Percentiles rank a stretch among this genome's conserved stretches.
Evolutionary conservation across 2,797 vertebrate species (phyloP).

Genomic region (Enteromius fasciolatus): DNA sequence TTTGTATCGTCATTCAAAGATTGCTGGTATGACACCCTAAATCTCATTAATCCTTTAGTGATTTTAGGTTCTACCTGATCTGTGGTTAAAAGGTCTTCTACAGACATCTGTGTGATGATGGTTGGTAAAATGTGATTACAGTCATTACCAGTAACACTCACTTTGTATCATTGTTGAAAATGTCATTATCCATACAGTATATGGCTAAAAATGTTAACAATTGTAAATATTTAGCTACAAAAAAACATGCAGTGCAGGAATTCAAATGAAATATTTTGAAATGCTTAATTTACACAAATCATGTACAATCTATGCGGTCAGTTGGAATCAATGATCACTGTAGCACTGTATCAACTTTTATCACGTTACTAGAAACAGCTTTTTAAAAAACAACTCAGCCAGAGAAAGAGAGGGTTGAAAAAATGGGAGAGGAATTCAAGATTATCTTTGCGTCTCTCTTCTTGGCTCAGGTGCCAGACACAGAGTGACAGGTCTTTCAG

Average conservation of each 20-base stretch:
- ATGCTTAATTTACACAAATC: neutral
- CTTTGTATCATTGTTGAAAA: too few relatives aligned
- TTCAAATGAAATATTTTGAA: neutral
- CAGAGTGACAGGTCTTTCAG: slow-evolving; percentile 97
- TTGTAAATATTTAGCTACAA: neutral
- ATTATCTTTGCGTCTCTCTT: slow-evolving; percentile 97
- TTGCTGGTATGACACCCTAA: too few relatives aligned
- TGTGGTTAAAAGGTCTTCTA: too few relatives aligned
- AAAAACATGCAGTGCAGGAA: neutral
- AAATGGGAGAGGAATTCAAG: slow-evolving; percentile 85
- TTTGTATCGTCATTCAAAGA: too few relatives aligned
- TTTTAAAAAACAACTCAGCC: slow-evolving; percentile 13
- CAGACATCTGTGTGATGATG: too few relatives aligned
- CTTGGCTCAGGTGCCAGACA: slow-evolving; percentile 85
- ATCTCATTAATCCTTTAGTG: too few relatives aligned
- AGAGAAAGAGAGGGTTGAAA: slow-evolving; percentile 34
- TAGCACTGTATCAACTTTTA: neutral
- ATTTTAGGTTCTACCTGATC: too few relatives aligned
- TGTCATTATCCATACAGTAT: too few relatives aligned
- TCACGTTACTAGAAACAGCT: slow-evolving; percentile 8
- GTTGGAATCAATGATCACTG: neutral
- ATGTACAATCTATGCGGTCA: neutral
- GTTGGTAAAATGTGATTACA: too few relatives aligned
- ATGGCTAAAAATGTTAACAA: too few relatives aligned
- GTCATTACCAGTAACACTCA: too few relatives aligned